phyloP scores from a whole-genome alignment of 2,888 invertebrate genomes.

The Zaprionus obscuricornis region DNA sequence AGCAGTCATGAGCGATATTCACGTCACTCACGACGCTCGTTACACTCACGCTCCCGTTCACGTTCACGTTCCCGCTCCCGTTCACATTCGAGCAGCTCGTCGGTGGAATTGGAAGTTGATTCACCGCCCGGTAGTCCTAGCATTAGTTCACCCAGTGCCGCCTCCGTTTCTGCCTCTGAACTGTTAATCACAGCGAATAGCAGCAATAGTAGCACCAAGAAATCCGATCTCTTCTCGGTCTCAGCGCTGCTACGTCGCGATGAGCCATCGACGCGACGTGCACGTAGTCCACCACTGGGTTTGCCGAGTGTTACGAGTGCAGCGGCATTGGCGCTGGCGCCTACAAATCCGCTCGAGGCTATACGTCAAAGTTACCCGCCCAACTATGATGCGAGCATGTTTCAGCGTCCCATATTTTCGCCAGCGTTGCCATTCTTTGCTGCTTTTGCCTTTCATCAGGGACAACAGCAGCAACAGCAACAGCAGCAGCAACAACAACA shows the following conservation, averaged over 20 bases:
- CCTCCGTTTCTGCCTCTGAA: slow-evolving; percentile 72
- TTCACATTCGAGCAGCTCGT: slow-evolving; percentile 84
- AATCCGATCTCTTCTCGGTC: slow-evolving; percentile 93
- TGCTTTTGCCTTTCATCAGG: slow-evolving; percentile 83
- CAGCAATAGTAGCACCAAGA: slow-evolving; percentile 85
- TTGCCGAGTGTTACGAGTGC: slow-evolving; percentile 43
- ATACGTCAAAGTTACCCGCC: slow-evolving; percentile 84
- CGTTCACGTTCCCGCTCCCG: slow-evolving; percentile 70
- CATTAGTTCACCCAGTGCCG: slow-evolving; percentile 75
- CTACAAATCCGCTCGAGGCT: slow-evolving; percentile 82
- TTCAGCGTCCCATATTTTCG: slow-evolving; percentile 82
- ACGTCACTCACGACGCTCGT: slow-evolving; percentile 63
- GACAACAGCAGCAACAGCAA: slow-evolving; percentile 81
- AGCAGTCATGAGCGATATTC: slow-evolving; percentile 60
- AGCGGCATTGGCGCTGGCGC: slow-evolving; percentile 51
- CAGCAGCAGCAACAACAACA: slow-evolving; percentile 82
- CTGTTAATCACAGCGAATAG: slow-evolving; percentile 80
- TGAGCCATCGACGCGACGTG: slow-evolving; percentile 83
- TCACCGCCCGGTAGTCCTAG: slow-evolving; percentile 86
- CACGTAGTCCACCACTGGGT: slow-evolving; percentile 49
- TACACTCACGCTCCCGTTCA: slow-evolving; percentile 69
- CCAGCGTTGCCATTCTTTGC: slow-evolving; percentile 83
- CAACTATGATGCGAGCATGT: slow-evolving; percentile 82
- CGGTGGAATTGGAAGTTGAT: slow-evolving; percentile 90
- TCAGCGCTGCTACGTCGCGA: slow-evolving; percentile 92